A percentile compares a stretch with the other conserved stretches of the same genome.
phyloP scores from a whole-genome alignment of 2,888 invertebrate species.

The Chironomus tentans region DNA sequence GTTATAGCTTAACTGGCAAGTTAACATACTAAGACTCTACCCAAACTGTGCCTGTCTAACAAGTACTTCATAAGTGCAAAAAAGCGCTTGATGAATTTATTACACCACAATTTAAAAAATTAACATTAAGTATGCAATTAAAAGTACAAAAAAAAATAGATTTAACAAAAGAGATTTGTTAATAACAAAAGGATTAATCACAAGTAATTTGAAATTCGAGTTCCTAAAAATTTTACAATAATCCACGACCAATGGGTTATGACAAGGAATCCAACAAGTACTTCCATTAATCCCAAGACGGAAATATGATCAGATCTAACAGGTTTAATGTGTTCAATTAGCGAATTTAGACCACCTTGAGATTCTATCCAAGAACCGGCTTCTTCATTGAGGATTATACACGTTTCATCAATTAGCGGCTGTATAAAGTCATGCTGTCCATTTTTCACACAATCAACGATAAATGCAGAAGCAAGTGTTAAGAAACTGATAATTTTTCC shows the following conservation, averaged over 20 bases:
- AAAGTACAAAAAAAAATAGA: neutral
- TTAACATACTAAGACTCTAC: too few relatives aligned
- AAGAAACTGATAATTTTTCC: constrained; percentile 18
- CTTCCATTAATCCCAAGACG: neutral
- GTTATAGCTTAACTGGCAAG: too few relatives aligned
- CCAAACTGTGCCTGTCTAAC: too few relatives aligned
- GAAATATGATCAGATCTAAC: constrained; percentile 5
- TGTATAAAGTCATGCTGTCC: constrained; percentile 13
- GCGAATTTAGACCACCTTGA: constrained; percentile 4
- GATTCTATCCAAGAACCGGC: constrained; percentile 12
- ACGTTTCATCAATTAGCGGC: neutral
- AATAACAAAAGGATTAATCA: neutral
- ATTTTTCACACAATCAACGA: neutral
- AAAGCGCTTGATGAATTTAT: too few relatives aligned
- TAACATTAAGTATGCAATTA: neutral
- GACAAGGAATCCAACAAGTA: constrained; percentile 8
- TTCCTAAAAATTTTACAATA: neutral
- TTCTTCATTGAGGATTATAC: neutral
- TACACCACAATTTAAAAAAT: neutral
- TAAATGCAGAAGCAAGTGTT: constrained; percentile 1
- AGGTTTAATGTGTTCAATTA: constrained; percentile 7
- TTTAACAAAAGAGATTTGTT: constrained; percentile 7
- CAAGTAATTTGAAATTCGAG: constrained; percentile 9
- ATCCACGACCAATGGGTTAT: neutral
- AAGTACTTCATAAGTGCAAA: too few relatives aligned